Percentiles rank a stretch among this genome's conserved stretches.
These are phyloP conservation scores for Gadopsis bispinosus DNA, from an alignment of 2,797 vertebrate species.

Conservation along the genomic window DNA sequence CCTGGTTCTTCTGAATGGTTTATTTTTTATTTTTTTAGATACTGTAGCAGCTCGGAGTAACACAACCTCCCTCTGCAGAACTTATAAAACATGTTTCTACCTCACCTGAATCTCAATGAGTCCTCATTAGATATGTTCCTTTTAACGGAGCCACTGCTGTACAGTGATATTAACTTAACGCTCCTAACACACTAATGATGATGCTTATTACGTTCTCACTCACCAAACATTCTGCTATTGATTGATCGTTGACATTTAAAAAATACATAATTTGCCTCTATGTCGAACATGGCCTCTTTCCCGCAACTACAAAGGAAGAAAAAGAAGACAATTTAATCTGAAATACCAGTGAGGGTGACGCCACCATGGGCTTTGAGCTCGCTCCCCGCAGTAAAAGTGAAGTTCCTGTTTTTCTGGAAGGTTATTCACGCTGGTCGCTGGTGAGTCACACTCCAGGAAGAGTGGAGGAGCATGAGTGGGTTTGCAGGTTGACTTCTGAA, in stretches of 20 bases:
- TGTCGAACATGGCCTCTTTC: not conserved
- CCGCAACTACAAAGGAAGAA: not conserved
- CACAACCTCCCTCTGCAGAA: slow-evolving; percentile 6
- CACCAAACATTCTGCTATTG: not conserved
- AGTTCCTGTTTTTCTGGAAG: slow-evolving; percentile 46
- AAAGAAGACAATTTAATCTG: not conserved
- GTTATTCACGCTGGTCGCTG: slow-evolving; percentile 43
- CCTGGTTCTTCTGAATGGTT: slow-evolving; percentile 42
- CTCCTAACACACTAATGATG: not conserved
- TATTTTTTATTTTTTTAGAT: slow-evolving; percentile 40
- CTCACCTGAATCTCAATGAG: slow-evolving; percentile 7
- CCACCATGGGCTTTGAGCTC: slow-evolving; percentile 9
- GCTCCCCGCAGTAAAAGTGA: slow-evolving; percentile 4
- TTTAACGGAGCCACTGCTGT: not conserved
- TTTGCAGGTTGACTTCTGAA: slow-evolving; percentile 53
- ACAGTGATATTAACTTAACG: not conserved
- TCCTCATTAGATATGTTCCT: not conserved
- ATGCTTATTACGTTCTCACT: not conserved
- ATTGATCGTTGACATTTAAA: not conserved
- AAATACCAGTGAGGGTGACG: slow-evolving; percentile 9
- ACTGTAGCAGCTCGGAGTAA: slow-evolving; percentile 16
- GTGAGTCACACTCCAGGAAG: slow-evolving; percentile 69
- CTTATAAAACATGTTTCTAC: slow-evolving; percentile 16
- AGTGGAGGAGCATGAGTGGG: slow-evolving; percentile 65
- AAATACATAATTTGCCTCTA: not conserved